Conservation (phyloP, 2,113 vertebrate species). For the Sisor rabdophorus region DNA sequence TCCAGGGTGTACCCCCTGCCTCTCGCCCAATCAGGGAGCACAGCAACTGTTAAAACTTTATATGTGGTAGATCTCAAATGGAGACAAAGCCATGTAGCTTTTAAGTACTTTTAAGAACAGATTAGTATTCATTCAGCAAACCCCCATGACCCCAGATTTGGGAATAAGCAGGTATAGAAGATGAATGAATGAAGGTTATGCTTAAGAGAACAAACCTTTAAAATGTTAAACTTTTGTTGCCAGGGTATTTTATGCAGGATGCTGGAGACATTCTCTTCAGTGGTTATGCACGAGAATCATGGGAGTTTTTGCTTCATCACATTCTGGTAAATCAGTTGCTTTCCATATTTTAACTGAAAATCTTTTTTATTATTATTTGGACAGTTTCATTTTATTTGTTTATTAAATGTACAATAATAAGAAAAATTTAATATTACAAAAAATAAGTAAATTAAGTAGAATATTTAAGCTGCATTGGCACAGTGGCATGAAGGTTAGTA, state of each 20-base stretch:
- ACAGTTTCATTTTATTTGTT: not conserved
- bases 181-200: not conserved
- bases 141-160: no score
- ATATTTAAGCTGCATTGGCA: no score
- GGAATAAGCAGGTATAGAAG: no score
- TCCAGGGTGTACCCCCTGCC: no score
- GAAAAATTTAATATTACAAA: no score
- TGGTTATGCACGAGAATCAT: conserved; percentile 47
- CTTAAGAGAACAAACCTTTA: not conserved
- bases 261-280: conserved; percentile 50
- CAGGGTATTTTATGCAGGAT: conserved; percentile 54
- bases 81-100: not conserved
- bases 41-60: conserved; percentile 12
- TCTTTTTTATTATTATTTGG: not conserved
- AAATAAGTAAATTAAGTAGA: no score
- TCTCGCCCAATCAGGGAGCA: not conserved
- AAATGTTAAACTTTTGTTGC: not conserved
- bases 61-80: not conserved
- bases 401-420: no score
- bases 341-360: not conserved
- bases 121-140: no score
- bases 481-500: no score
- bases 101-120: no score
- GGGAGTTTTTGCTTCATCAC: conserved; percentile 54
- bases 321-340: conserved; percentile 36